Evolutionary conservation across 2,888 invertebrate genomes (phyloP).

Genomic region (Coremacera marginata): DNA sequence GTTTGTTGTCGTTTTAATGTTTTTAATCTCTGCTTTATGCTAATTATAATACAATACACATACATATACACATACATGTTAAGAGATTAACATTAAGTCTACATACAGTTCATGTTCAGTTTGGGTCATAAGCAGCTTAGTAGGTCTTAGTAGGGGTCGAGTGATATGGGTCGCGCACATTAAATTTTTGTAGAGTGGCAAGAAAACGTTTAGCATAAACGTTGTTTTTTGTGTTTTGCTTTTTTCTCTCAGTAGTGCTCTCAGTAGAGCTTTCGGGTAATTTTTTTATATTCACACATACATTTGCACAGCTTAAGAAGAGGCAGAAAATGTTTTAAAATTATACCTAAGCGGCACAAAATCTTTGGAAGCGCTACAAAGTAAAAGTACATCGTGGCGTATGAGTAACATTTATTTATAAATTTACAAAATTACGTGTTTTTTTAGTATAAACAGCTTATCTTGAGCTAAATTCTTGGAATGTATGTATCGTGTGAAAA

Average conservation of each 20-base stretch:
- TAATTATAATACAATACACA: slow-evolving; percentile 5
- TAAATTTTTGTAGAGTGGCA: neutral
- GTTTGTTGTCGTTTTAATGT: neutral
- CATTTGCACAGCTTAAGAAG: too few species aligned
- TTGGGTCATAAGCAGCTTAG: neutral
- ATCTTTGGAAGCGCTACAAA: too few species aligned
- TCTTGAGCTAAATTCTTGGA: neutral
- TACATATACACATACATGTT: neutral
- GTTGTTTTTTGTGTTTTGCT: neutral
- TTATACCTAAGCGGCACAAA: too few species aligned
- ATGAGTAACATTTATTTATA: too few species aligned
- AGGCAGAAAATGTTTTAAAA: too few species aligned
- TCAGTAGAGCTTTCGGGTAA: too few species aligned
- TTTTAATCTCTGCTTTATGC: slow-evolving; percentile 10
- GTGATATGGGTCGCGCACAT: too few species aligned
- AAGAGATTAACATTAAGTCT: neutral
- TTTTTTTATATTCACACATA: too few species aligned
- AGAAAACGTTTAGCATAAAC: neutral
- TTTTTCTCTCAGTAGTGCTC: too few species aligned
- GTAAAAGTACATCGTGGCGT: too few species aligned
- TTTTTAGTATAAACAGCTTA: neutral
- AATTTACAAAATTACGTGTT: neutral
- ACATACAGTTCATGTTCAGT: neutral
- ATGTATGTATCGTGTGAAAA: neutral
- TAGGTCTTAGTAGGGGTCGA: too few species aligned